Percentiles rank a stretch among this genome's conserved stretches.
phyloP scores from a whole-genome alignment of 2,797 vertebrate genomes.

The Clarias platycephalus region DNA sequence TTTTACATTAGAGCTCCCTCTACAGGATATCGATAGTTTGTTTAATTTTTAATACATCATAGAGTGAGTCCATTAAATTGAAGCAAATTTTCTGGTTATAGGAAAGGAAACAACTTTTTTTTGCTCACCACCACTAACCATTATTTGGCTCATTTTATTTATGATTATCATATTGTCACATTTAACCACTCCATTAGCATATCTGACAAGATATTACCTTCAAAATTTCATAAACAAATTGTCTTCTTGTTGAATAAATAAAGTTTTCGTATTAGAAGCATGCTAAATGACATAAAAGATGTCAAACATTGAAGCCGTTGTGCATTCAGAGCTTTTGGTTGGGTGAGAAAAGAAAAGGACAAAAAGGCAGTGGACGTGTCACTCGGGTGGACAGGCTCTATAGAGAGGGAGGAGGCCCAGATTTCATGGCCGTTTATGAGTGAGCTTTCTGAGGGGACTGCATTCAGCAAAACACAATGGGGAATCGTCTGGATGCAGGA shows the following conservation, averaged over 20 bases:
- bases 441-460: constrained; percentile 62
- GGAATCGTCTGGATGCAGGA: constrained; percentile 71
- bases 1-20: constrained; percentile 52
- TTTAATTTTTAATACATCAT: neutral
- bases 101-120: neutral
- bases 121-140: neutral
- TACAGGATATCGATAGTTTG: constrained; percentile 33
- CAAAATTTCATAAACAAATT: constrained; percentile 9
- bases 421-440: constrained; percentile 72
- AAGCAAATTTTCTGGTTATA: neutral
- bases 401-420: constrained; percentile 60
- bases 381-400: constrained; percentile 60
- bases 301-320: constrained; percentile 37
- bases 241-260: constrained; percentile 10
- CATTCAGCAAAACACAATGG: constrained; percentile 70
- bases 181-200: neutral
- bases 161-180: neutral
- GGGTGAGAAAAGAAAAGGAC: constrained; percentile 53
- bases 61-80: neutral
- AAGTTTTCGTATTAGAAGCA: constrained; percentile 29
- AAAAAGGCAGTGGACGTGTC: constrained; percentile 67
- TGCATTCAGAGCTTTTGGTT: constrained; percentile 37
- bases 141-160: neutral
- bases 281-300: constrained; percentile 23
- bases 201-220: neutral